Evolutionary conservation across 2,797 vertebrate species (phyloP).

Genomic region (Fistularia commersonii): DNA sequence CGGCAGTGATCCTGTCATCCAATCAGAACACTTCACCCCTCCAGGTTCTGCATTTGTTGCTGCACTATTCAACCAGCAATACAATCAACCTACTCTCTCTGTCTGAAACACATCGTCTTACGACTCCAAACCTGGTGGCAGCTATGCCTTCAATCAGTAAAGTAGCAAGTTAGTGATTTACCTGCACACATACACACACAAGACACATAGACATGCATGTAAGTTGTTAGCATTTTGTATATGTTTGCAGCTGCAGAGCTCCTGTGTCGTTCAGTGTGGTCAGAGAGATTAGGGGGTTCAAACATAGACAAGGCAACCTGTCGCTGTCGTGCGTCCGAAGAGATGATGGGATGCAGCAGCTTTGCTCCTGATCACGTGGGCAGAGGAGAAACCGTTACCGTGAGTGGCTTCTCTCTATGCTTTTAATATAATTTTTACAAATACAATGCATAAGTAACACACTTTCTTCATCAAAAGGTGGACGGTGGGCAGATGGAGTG

Average conservation of each 20-base stretch:
- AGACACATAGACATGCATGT: constrained; percentile 5
- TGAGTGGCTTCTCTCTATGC: constrained; percentile 38
- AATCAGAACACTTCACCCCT: constrained; percentile 64
- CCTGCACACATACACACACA: not conserved
- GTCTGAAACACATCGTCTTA: constrained; percentile 68
- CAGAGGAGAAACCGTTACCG: constrained; percentile 77
- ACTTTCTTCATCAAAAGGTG: constrained; percentile 54
- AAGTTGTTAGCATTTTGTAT: not conserved
- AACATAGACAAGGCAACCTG: constrained; percentile 37
- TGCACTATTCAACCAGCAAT: constrained; percentile 72
- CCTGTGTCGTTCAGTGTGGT: constrained; percentile 87
- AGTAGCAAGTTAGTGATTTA: constrained; percentile 54
- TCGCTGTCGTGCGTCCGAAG: constrained; percentile 73
- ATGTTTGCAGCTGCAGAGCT: constrained; percentile 68
- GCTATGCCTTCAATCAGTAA: constrained; percentile 58
- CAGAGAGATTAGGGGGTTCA: constrained; percentile 67
- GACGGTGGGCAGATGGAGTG: constrained; percentile 69
- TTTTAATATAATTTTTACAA: no score
- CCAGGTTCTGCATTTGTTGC: constrained; percentile 79
- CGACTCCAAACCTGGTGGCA: constrained; percentile 80
- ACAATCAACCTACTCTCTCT: constrained; percentile 72
- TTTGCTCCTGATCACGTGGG: constrained; percentile 65
- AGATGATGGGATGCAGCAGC: constrained; percentile 87
- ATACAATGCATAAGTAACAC: no score
- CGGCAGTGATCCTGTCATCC: constrained; percentile 78